Base-by-base conservation (phyloP, 1,140 invertebrate genomes). In the Thaumetopoea pityocampa region DNA sequence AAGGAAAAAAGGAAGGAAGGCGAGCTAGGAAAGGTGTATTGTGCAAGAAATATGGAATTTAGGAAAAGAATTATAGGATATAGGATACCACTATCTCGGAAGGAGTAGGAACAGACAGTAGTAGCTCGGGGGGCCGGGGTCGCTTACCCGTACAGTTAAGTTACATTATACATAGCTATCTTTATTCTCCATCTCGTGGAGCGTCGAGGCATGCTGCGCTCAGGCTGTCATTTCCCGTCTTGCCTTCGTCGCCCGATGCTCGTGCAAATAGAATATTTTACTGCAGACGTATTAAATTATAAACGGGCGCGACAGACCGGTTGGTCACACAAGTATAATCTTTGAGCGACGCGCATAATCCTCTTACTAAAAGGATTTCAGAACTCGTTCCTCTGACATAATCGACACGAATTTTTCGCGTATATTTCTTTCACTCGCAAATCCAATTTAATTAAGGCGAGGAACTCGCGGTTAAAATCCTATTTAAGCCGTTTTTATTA, bases 371-470 rank as follows among this genome's bases (percentile, higher is more conserved):
- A 60, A 61, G 53, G 62, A 66, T 67, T 67, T 50, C 50, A 62
- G 60, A 72, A 63, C 66, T 68, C 67, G 52, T 73, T 67, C 56
- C 53, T 49, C 51, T 67, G 65, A 69, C 59, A 70, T 77, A 83
- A 80, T 78, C 73, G 77, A 81, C 77, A 77, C 60, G 71, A 72
- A 68, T 80, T 81, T 78, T 78, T 74, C 73, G 78, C 73, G 74
- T 84, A 81, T 71, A 81, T 84, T 78, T 80, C 79, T 69, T 79
- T 80, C 66, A 67, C 63, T 79, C 72, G 68, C 77, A 81, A 79
- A 84, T 84, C 80, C 77, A 81, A 84, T 84, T 84, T 84, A 84
- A 84, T 84, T 84, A 84, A 84, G 76, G 77, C 77, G 69, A 68
- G 69, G 67, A 78, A 80, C 74, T 78, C 77, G 80, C 71, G 74